A percentile compares a stretch with the other conserved stretches of the same genome.
phyloP scores from a whole-genome alignment of 2,888 invertebrate genomes.

The Ophioninae sp. region DNA sequence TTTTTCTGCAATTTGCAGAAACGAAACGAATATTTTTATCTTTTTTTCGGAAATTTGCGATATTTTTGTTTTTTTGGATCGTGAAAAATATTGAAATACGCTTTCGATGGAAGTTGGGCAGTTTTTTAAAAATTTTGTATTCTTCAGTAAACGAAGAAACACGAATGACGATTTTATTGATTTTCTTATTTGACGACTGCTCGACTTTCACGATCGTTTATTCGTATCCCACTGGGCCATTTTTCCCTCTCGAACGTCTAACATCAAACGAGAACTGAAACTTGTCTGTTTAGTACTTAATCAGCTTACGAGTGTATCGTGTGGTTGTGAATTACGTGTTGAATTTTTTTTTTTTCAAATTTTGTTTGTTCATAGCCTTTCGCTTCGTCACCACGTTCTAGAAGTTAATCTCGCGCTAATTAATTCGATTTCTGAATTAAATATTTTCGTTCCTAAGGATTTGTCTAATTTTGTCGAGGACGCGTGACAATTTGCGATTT shows the following conservation, averaged over 20 bases:
- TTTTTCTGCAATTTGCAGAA: background rate
- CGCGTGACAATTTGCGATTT: constrained; percentile 34
- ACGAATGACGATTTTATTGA: background rate
- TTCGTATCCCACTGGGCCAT: constrained; percentile 13
- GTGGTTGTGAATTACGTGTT: constrained; percentile 38
- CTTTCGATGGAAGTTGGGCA: background rate
- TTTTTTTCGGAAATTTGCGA: too few relatives aligned
- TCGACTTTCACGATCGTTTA: constrained; percentile 33
- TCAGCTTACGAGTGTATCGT: constrained; percentile 58
- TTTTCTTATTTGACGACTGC: constrained; percentile 5
- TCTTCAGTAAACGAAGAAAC: background rate
- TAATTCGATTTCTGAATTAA: constrained; percentile 57
- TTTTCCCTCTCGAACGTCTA: constrained; percentile 63
- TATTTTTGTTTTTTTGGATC: too few relatives aligned
- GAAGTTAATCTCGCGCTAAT: constrained; percentile 53
- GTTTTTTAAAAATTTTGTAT: too few relatives aligned
- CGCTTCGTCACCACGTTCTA: constrained; percentile 45
- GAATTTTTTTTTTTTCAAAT: constrained; percentile 1
- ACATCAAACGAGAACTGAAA: constrained; percentile 72
- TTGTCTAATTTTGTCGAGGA: constrained; percentile 49
- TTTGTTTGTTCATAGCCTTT: constrained; percentile 13
- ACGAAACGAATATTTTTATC: background rate
- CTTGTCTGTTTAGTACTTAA: constrained; percentile 56
- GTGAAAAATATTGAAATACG: too few relatives aligned
- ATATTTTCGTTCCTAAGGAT: constrained; percentile 55